Evolutionary conservation across 1,140 invertebrate species (phyloP).

Genomic region (Neuroterus valhalla): DNA sequence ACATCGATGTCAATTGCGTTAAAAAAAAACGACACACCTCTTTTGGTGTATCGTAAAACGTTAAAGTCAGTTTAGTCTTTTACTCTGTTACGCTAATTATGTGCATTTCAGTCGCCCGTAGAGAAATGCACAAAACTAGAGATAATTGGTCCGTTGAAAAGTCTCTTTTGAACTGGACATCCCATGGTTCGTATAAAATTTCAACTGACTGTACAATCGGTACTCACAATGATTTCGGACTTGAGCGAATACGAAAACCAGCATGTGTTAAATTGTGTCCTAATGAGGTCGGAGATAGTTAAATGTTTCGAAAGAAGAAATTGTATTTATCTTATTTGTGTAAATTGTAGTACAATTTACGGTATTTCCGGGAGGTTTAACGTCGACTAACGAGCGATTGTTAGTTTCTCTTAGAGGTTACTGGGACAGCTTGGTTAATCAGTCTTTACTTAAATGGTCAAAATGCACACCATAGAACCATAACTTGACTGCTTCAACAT

Average conservation of each 20-base stretch:
- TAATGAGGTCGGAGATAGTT: slow-evolving; percentile 17
- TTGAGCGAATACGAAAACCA: background rate
- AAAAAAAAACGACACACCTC: background rate
- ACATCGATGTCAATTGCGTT: background rate
- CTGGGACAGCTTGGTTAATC: slow-evolving; percentile 29
- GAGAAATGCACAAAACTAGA: background rate
- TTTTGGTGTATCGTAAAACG: slow-evolving; percentile 3
- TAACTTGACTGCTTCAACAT: background rate
- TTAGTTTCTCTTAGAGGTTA: slow-evolving; percentile 27
- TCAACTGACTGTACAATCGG: background rate
- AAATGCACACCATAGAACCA: background rate
- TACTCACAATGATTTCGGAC: background rate
- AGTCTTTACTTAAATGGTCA: slow-evolving; percentile 26
- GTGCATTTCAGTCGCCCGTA: background rate
- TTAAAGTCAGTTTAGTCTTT: slow-evolving; percentile 16
- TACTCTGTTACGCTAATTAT: slow-evolving; percentile 19
- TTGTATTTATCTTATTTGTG: slow-evolving; percentile 23
- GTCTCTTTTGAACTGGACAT: slow-evolving; percentile 15
- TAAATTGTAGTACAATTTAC: background rate
- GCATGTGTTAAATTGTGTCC: slow-evolving; percentile 3
- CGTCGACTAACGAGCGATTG: slow-evolving; percentile 17
- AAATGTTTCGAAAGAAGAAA: slow-evolving; percentile 12
- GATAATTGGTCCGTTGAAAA: slow-evolving; percentile 4
- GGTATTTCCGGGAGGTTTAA: slow-evolving; percentile 14
- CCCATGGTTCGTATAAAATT: background rate